Evolutionary conservation across 1,140 invertebrate genomes (phyloP).

Genomic region (Lysiphlebus fabarum): DNA sequence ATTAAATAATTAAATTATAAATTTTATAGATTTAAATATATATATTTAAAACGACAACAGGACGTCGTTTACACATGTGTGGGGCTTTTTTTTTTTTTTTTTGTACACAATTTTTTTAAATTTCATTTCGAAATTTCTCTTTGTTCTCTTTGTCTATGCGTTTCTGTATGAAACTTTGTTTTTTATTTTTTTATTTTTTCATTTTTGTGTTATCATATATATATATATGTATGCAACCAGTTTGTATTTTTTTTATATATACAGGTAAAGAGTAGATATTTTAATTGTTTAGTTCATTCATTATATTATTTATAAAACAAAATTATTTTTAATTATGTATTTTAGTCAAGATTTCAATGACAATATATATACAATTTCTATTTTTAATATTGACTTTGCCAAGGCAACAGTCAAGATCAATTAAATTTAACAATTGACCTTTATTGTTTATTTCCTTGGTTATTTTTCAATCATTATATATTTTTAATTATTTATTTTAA

Average conservation of each 20-base stretch:
- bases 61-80: slow-evolving; percentile 45
- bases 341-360: too few species aligned
- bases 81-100: slow-evolving; percentile 26
- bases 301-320: too few species aligned
- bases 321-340: too few species aligned
- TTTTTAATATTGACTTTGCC: too few species aligned
- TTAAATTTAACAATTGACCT: too few species aligned
- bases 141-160: slow-evolving; percentile 31
- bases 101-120: slow-evolving; percentile 20
- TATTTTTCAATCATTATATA: too few species aligned
- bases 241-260: slow-evolving; percentile 26
- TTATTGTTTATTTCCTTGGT: too few species aligned
- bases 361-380: too few species aligned
- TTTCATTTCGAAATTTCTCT: slow-evolving; percentile 14
- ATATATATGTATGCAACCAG: slow-evolving; percentile 31
- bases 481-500: too few species aligned
- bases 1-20: too few species aligned
- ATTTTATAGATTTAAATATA: slow-evolving; percentile 13
- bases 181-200: slow-evolving; percentile 36
- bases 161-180: slow-evolving; percentile 39
- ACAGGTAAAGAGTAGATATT: not conserved
- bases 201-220: slow-evolving; percentile 33
- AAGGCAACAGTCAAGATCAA: too few species aligned
- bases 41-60: slow-evolving; percentile 40
- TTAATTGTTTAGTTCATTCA: not conserved